Base-by-base conservation (phyloP, 2,113 vertebrate genomes). In the Pedetes capensis region DNA sequence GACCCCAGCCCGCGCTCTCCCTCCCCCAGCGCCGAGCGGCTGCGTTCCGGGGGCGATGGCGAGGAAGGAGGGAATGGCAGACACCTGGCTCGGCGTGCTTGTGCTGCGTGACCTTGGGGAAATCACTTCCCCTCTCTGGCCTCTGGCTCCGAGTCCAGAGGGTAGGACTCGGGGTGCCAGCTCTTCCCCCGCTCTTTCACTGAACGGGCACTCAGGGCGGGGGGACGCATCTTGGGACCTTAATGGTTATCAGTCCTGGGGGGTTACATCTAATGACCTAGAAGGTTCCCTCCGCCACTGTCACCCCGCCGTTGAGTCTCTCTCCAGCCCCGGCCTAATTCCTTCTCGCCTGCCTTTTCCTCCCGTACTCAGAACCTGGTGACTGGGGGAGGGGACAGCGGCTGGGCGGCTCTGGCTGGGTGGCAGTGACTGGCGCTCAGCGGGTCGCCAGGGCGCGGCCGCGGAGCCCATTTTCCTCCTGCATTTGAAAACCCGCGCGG, bases 101-200 rank as follows among this genome's bases (percentile, higher is more conserved):
- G 42, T 14, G 85, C 94, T 72, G 88, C 66, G 94, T 94, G 97
- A 96, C 95, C 94, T 97, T 97, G 96, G 95, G 78, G 86, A 92
- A 96, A 86, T 88, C 82, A 85, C 91, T 92, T 91, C 90, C 87
- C 93, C 76, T 85, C 88, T 92, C 91, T 81, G 88, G 91, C 92
- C 64, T 25, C 86, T 66, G 82, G 80, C 86, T 88, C 32, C 75
- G 78, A 71, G 76, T 76, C 72, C 63, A 13, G 96, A 91, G 57
- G 95, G 96, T 89, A 89, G 86, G 85, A 80, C 75, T 93, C 82
- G 49, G 49, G 25, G 63, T 51, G 49, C 89, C 57, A 49, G 69
- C 53, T 76, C 53, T 10, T 34, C 37, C 55, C 72, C 37, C 39
- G 27, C 11, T 27, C 47, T 32, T 25, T 32, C 63, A 18, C 85